Evolutionary conservation across 2,888 invertebrate genomes (phyloP).

Genomic region (Artemia sinica): DNA sequence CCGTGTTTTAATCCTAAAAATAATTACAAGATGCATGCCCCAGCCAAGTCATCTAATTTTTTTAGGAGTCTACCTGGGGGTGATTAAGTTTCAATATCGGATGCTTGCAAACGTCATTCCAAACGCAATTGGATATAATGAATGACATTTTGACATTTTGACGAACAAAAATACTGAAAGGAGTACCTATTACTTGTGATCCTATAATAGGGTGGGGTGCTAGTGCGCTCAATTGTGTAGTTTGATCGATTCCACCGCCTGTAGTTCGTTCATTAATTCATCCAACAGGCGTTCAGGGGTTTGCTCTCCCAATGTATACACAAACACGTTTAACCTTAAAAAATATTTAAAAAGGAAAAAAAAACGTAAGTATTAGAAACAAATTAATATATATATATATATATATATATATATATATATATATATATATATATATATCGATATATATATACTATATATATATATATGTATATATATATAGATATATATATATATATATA

Average conservation of each 20-base stretch:
- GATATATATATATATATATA: no score
- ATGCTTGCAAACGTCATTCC: no score
- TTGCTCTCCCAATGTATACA: conserved; percentile 69
- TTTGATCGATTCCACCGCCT: conserved; percentile 91
- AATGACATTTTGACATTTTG: not conserved
- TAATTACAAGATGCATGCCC: no score
- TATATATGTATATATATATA: no score
- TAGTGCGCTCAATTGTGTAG: conserved; percentile 86
- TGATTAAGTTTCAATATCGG: conserved; percentile 19
- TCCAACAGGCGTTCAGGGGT: conserved; percentile 81
- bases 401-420: not conserved
- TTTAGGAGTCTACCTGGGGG: conserved; percentile 21
- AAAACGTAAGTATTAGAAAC: not conserved
- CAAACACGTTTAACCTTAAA: conserved; percentile 81
- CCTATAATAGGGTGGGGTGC: conserved; percentile 93
- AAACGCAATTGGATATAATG: conserved; percentile 1
- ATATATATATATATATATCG: no score
- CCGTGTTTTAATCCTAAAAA: no score
- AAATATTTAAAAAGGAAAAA: conserved; percentile 15
- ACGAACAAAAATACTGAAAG: conserved; percentile 20
- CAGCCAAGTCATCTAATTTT: no score
- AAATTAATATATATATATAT: not conserved
- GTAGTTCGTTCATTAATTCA: conserved; percentile 91
- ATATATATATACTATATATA: no score
- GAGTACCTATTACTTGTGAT: conserved; percentile 40